Conservation (phyloP, 2,113 vertebrate genomes). For the Mesoclemmys tuberculata region DNA sequence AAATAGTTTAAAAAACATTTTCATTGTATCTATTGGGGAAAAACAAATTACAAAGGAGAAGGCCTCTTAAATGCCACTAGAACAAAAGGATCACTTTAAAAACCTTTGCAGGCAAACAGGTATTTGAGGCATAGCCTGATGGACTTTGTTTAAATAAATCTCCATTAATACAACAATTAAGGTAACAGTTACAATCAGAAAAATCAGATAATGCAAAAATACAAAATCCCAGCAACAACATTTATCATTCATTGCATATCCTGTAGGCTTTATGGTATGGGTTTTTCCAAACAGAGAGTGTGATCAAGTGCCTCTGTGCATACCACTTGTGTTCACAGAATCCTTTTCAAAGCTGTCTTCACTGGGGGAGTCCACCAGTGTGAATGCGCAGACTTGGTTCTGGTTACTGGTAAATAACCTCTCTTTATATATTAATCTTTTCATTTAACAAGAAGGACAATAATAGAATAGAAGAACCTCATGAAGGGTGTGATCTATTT, state of each 20-base stretch:
- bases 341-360: background rate
- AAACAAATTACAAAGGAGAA: slow-evolving; percentile 40
- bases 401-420: background rate
- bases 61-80: background rate
- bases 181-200: background rate
- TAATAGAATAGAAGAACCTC: background rate
- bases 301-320: background rate
- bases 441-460: background rate
- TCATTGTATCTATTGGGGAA: background rate
- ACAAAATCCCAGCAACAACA: background rate
- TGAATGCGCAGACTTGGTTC: background rate
- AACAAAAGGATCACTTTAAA: slow-evolving; percentile 29
- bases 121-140: slow-evolving; percentile 4
- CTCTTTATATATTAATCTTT: background rate
- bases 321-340: background rate
- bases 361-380: background rate
- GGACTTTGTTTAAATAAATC: background rate
- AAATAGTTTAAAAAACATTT: background rate
- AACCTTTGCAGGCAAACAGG: background rate
- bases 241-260: background rate
- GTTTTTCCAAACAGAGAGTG: background rate
- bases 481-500: background rate
- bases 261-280: background rate
- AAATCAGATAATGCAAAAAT: background rate
- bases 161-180: background rate